A percentile compares a stretch with the other conserved stretches of the same genome.
These are phyloP conservation scores for Columbina picui DNA, from an alignment of 2,113 vertebrate genomes.

Conservation along the genomic window DNA sequence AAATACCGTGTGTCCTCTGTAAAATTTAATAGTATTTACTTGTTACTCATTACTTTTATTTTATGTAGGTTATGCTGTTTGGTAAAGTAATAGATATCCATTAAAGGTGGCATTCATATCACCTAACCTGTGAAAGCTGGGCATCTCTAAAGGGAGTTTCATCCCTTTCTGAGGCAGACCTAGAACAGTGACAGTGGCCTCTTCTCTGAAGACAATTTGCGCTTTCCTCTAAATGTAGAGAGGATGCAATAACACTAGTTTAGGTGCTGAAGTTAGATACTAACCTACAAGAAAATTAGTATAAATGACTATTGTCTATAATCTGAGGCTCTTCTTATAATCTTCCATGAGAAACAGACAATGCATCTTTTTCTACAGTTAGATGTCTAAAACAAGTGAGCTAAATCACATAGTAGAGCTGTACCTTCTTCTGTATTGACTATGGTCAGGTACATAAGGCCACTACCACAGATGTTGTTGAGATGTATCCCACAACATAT, in stretches of 20 bases:
- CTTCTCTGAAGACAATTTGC: neutral
- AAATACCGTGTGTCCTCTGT: constrained; percentile 10
- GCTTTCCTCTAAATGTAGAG: neutral
- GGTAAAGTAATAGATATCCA: neutral
- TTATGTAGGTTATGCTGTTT: neutral
- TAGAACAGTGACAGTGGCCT: neutral
- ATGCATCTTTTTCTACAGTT: neutral
- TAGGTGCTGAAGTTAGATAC: neutral
- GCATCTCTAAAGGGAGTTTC: neutral
- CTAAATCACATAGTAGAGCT: neutral
- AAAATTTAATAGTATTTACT: constrained; percentile 8
- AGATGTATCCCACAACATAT: neutral
- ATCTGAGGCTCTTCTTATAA: neutral
- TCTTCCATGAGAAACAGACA: neutral
- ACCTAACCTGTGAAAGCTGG: neutral
- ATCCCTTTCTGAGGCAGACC: neutral
- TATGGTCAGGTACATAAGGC: neutral
- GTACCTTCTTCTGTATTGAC: neutral
- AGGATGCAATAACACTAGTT: neutral
- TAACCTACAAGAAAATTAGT: neutral
- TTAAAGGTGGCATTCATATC: neutral
- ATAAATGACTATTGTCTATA: neutral
- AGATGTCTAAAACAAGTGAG: neutral
- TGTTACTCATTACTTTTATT: neutral
- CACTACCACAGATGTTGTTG: neutral